Percentiles rank a stretch among this genome's conserved stretches.
Evolutionary conservation across 2,797 vertebrate genomes (phyloP).

Genomic region (Pogonophryne albipinna): DNA sequence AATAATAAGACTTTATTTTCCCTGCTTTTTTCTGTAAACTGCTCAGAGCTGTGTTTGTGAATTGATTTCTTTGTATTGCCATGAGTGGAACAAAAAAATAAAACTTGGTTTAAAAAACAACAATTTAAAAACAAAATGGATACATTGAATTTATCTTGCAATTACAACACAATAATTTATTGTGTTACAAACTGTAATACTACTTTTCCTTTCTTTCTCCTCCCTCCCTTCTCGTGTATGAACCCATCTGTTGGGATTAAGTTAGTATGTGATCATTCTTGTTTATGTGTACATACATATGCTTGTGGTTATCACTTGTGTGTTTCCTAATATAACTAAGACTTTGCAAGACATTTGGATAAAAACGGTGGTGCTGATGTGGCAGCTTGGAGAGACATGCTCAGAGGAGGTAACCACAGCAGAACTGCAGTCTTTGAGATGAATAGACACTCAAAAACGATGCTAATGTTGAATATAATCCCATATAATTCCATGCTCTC

Average conservation of each 20-base stretch:
- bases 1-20: too few relatives aligned
- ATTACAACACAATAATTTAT: conserved; percentile 5
- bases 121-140: conserved; percentile 26
- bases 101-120: too few relatives aligned
- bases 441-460: conserved; percentile 42
- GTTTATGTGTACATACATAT: conserved; percentile 57
- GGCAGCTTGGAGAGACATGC: conserved; percentile 49
- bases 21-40: too few relatives aligned
- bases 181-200: conserved; percentile 9
- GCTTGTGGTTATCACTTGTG: conserved; percentile 58
- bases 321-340: conserved; percentile 58
- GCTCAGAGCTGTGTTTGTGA: too few relatives aligned
- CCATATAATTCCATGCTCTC: conserved; percentile 50
- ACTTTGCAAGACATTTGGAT: conserved; percentile 48
- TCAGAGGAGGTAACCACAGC: conserved; percentile 65
- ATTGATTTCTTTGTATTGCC: too few relatives aligned
- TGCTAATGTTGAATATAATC: conserved; percentile 45
- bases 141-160: conserved; percentile 16
- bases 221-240: conserved; percentile 18
- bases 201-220: conserved; percentile 12
- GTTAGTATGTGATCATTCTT: conserved; percentile 34
- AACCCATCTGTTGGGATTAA: conserved; percentile 46
- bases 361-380: conserved; percentile 60
- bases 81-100: too few relatives aligned
- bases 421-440: conserved; percentile 28